Conservation (phyloP, 2,797 vertebrate genomes). For the Myotis planiceps region DNA sequence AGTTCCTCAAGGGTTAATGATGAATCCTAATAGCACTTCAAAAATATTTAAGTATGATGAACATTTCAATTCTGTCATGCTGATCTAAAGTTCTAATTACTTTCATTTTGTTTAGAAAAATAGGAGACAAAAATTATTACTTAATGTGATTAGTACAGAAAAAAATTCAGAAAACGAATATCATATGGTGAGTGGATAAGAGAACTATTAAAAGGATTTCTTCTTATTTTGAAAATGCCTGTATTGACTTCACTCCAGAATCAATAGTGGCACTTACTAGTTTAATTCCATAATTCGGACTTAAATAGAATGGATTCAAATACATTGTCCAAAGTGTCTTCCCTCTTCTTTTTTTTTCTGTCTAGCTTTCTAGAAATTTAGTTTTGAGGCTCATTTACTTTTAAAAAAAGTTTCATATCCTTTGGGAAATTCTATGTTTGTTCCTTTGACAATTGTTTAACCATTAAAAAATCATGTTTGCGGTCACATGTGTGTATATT, state of each 20-base stretch:
- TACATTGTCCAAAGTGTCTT: neutral
- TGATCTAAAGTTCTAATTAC: conserved; percentile 1
- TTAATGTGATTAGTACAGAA: neutral
- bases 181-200: neutral
- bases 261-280: neutral
- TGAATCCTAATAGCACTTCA: neutral
- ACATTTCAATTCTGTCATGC: neutral
- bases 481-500: neutral
- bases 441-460: neutral
- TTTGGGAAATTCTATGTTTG: neutral
- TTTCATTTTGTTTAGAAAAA: conserved; percentile 11
- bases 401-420: neutral
- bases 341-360: neutral
- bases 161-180: neutral
- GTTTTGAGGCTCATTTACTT: neutral
- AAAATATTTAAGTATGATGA: neutral
- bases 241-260: neutral
- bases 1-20: neutral
- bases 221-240: neutral
- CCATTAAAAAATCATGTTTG: neutral
- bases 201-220: neutral
- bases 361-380: neutral
- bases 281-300: conserved; percentile 2
- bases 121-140: neutral
- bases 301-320: neutral